phyloP scores from a whole-genome alignment of 2,113 vertebrate species.

The Gopherus flavomarginatus region DNA sequence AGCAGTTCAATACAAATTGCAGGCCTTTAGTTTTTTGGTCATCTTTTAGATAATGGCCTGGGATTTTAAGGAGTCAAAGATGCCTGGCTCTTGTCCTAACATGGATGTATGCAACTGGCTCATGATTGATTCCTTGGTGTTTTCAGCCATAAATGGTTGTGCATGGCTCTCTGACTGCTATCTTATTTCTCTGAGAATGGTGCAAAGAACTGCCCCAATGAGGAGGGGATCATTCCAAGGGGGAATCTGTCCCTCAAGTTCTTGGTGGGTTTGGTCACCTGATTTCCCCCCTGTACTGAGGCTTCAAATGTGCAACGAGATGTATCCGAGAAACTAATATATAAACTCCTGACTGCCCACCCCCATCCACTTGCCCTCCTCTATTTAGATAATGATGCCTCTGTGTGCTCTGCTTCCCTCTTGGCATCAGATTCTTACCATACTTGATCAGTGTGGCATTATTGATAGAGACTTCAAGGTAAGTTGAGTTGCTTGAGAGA shows the following conservation, averaged over 20 bases:
- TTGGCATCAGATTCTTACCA: neutral
- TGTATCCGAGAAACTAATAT: neutral
- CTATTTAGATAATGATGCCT: neutral
- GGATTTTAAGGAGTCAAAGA: neutral
- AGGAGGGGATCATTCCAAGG: neutral
- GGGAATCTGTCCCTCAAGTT: neutral
- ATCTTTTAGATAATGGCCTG: neutral
- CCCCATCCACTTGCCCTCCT: neutral
- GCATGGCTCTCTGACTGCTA: neutral
- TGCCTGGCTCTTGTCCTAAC: neutral
- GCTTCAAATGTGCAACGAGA: neutral
- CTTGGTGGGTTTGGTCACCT: neutral
- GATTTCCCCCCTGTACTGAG: neutral
- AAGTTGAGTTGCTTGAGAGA: slow-evolving; percentile 48
- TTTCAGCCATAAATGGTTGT: neutral
- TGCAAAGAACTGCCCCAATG: neutral
- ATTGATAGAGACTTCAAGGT: accelerated
- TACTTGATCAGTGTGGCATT: neutral
- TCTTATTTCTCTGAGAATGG: neutral
- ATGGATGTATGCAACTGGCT: neutral
- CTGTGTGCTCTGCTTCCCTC: neutral
- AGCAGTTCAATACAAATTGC: accelerated
- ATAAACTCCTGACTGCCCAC: neutral
- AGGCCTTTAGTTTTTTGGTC: neutral
- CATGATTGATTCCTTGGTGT: neutral